Evolutionary conservation across 2,888 invertebrate species (phyloP), one percentile per base, ranked within the genome.

Genomic region (Erebia ligea): DNA sequence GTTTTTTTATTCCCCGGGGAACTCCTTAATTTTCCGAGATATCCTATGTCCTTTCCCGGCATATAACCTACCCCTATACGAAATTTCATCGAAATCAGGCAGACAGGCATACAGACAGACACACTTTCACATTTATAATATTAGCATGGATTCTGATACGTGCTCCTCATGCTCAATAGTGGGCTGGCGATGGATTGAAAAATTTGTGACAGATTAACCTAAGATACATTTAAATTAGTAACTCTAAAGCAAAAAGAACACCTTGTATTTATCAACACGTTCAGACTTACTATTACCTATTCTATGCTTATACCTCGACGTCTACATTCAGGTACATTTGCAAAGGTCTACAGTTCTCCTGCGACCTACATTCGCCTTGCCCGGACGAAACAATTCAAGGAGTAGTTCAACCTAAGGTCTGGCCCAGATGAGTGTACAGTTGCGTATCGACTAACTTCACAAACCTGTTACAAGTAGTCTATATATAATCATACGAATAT

Each of bases 321-420:
- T 59, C 42, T 42, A 48, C 48, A 62, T 62, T 62, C 48, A 62
- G 48, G 62, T 48, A 21, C 9, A 48, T 45, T 62, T 45, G 2
- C 45, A 62, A 62, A 62, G 62, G 45, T 62, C 19, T 21, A 5
- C 62, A 45, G 42, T 45, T 21, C 48, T 15, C 62, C 48, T 62
- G 21, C 21, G 48, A 62, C 61, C 61, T 61, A 61, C 13, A 45
- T 61, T 40, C 15, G 25, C 57, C 34, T n/a, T 10, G 40, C 17
- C 40, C 59, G 17, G 59, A 59, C 59, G n/a, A 42, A 42, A 40
- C 61, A 45, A 61, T 61, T 61, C 13, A 62, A 21, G 45, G 21
- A 40, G 17, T 61, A 45, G 48, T 62, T 48, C 48, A 48, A 15
- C 21, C 2, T 48, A 9, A 57, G 25, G 56, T 15, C 25, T 25